A percentile compares a stretch with the other conserved stretches of the same genome.
Conservation (phyloP, 2,888 invertebrate species). For the Eristalis pertinax region DNA sequence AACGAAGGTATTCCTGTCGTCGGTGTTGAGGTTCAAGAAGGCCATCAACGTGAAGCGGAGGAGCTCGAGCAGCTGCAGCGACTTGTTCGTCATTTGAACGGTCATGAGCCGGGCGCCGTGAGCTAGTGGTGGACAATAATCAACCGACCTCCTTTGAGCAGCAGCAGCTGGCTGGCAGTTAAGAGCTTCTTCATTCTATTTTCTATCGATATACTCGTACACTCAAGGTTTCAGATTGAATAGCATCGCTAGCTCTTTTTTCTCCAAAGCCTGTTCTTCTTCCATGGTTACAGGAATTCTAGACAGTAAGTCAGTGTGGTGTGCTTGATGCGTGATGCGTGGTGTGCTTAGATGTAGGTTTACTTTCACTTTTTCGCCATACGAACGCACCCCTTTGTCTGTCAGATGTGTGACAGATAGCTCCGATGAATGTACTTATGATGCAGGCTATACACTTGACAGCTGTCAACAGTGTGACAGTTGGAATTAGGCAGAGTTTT, state of each 20-base stretch:
- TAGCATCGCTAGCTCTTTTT: neutral
- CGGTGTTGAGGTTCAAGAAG: slow-evolving; percentile 80
- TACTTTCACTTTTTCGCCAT: neutral
- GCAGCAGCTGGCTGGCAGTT: neutral
- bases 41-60: slow-evolving; percentile 78
- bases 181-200: slow-evolving; percentile 8
- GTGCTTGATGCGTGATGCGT: neutral
- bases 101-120: too few relatives aligned
- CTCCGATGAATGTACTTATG: neutral
- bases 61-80: slow-evolving; percentile 80
- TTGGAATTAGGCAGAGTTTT: too few relatives aligned
- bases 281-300: slow-evolving; percentile 40
- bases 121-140: slow-evolving; percentile 56
- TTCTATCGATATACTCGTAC: slow-evolving; percentile 12
- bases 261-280: neutral
- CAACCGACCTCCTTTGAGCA: neutral
- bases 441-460: neutral
- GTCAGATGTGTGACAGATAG: neutral
- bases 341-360: neutral
- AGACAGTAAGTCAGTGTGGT: slow-evolving; percentile 5
- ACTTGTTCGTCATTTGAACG: slow-evolving; percentile 80
- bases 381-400: neutral
- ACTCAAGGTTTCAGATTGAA: slow-evolving; percentile 37
- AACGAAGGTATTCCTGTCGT: slow-evolving; percentile 79
- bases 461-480: too few relatives aligned